Evolutionary conservation across 2,888 invertebrate genomes (phyloP), one percentile per base, ranked within the genome.

Genomic region (Netelia melanura): DNA sequence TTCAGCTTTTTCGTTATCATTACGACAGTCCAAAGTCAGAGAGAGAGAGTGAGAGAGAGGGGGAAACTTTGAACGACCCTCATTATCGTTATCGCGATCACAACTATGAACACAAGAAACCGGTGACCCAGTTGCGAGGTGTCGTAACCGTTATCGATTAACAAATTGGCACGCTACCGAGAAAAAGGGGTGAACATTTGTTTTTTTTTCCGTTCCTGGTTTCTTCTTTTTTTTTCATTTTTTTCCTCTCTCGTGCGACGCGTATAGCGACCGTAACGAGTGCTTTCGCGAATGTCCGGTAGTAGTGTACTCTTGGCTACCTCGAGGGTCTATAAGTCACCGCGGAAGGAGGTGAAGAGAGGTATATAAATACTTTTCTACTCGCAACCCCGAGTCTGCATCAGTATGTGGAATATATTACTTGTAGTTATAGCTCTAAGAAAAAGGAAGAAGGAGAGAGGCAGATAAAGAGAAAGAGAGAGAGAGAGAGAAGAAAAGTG

Each of bases 71-170:
- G 11, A 30, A 30, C 3, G 17, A 30, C 25, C 43, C 21, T 58
- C 68, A 65, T 75, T 44, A 58, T 54, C 23, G 48, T 67, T 65
- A 72, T 72, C 23, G 23, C 14, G 43, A 67, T 77, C 30, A n/a
- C 17, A 58, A 64, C 30, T 21, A 61, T n/a, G 30, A 25, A 38
- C 62, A 48, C 30, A 52, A 62, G 71, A 77, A 84, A 87, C 88
- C 88, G 88, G 85, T 90, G 89, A 89, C 90, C 90, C 84, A 90
- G 86, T 90, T 90, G 70, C 43, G 43, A 64, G 77, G 87, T 86
- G 88, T 90, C 88, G 87, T 87, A 86, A 83, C 83, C 38, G 76
- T 85, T 89, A 90, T 89, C 89, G 90, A 90, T 89, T 89, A 61
- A 84, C 81, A 84, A 90, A 90, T 90, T 88, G 88, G 87, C 88